These are phyloP conservation scores for Lamprologus lemairii DNA, from an alignment of 2,113 vertebrate species.

Conservation along the genomic window DNA sequence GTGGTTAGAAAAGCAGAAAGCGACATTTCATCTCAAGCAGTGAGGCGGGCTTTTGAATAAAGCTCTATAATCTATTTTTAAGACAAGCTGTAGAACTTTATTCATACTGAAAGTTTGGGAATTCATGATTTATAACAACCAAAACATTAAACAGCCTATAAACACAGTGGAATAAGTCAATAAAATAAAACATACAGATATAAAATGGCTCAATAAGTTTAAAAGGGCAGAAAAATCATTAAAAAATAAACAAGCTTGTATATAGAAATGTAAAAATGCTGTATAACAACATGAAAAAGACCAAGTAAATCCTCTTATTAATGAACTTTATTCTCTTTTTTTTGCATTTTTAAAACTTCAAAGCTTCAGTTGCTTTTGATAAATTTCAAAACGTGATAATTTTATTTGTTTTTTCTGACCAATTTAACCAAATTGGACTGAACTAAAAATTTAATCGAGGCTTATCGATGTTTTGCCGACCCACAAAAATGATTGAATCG, in stretches of 20 bases:
- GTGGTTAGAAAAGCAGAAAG: not conserved
- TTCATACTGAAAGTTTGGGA: not conserved
- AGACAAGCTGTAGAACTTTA: not conserved
- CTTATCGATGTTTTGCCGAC: not conserved
- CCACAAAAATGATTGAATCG: not conserved
- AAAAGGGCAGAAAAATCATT: not conserved
- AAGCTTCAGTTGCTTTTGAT: fast-evolving
- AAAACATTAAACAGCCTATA: not conserved
- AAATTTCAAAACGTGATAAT: fast-evolving
- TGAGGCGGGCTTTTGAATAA: not conserved
- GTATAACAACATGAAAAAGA: not conserved
- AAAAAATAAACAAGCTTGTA: not conserved
- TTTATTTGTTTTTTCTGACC: not conserved
- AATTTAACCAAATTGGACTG: fast-evolving
- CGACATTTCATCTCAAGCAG: not conserved
- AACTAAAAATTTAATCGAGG: not conserved
- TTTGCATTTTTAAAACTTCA: not conserved
- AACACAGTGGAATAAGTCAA: fast-evolving
- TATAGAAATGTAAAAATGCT: not conserved
- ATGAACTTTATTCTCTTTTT: not conserved
- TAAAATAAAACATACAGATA: fast-evolving
- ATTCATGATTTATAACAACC: not conserved
- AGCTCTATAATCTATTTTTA: not conserved
- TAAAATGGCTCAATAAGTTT: not conserved
- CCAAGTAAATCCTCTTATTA: not conserved